These are phyloP conservation scores for Drosophila sulfurigaster DNA, from an alignment of 1,140 invertebrate species.

Conservation along the genomic window DNA sequence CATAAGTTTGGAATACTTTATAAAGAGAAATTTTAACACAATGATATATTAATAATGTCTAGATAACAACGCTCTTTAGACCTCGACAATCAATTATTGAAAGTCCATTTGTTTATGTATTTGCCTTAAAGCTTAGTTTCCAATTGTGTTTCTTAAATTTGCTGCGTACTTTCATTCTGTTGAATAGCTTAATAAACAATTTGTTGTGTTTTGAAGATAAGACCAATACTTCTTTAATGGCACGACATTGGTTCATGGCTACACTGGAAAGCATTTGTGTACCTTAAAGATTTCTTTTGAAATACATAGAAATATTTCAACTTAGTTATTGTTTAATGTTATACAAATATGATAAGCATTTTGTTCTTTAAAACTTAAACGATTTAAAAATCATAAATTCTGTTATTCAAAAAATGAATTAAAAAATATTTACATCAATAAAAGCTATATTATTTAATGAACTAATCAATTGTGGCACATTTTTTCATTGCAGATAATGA, in stretches of 20 bases:
- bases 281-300: not conserved
- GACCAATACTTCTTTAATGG: conserved; percentile 12
- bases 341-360: too few species aligned
- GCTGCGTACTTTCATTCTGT: not conserved
- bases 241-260: conserved; percentile 32
- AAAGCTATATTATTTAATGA: too few species aligned
- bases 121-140: not conserved
- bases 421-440: too few species aligned
- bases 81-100: not conserved
- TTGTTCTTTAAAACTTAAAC: too few species aligned
- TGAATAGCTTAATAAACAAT: conserved; percentile 5
- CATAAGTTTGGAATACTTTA: too few species aligned
- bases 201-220: not conserved
- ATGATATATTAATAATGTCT: not conserved
- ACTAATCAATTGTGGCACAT: too few species aligned
- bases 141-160: not conserved
- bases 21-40: too few species aligned
- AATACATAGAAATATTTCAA: too few species aligned
- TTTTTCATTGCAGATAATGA: too few species aligned
- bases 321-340: too few species aligned
- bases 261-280: conserved; percentile 16
- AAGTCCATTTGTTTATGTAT: conserved; percentile 1
- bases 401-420: too few species aligned
- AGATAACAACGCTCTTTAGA: not conserved
- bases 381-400: too few species aligned